Conservation (phyloP, 2,113 vertebrate genomes). For the Rhombomys opimus region DNA sequence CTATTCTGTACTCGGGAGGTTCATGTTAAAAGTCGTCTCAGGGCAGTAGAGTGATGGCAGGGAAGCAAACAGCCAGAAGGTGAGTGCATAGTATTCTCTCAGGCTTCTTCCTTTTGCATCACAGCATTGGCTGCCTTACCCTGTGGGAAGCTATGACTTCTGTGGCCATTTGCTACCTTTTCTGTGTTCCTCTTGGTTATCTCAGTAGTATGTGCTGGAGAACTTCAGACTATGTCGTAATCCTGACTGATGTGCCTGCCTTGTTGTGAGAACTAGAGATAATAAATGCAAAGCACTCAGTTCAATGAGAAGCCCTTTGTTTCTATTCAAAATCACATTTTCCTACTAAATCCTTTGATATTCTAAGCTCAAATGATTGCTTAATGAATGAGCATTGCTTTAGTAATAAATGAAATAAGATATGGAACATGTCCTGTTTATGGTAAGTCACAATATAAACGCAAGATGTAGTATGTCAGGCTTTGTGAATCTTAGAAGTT, state of each 20-base stretch:
- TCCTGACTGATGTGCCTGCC: neutral
- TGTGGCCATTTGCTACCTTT: neutral
- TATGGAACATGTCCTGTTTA: neutral
- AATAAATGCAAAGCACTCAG: conserved; percentile 18
- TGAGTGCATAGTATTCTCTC: neutral
- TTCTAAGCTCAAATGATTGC: conserved; percentile 13
- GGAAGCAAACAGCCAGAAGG: neutral
- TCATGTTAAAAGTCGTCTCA: neutral
- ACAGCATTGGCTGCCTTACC: neutral
- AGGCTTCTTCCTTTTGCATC: neutral
- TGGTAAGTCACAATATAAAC: neutral
- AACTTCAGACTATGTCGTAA: neutral
- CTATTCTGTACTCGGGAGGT: neutral
- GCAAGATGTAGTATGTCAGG: neutral
- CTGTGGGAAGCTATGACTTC: neutral
- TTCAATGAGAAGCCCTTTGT: neutral
- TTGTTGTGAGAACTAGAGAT: neutral
- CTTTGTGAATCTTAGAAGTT: neutral
- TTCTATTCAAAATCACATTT: neutral
- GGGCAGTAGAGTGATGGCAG: neutral
- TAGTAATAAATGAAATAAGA: conserved; percentile 19
- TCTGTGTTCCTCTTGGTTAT: neutral
- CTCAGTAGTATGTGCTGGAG: neutral
- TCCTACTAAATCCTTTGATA: neutral
- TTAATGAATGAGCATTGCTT: conserved; percentile 44